Evolutionary conservation across 1,140 invertebrate genomes (phyloP).

Genomic region (Caerostris extrusa): DNA sequence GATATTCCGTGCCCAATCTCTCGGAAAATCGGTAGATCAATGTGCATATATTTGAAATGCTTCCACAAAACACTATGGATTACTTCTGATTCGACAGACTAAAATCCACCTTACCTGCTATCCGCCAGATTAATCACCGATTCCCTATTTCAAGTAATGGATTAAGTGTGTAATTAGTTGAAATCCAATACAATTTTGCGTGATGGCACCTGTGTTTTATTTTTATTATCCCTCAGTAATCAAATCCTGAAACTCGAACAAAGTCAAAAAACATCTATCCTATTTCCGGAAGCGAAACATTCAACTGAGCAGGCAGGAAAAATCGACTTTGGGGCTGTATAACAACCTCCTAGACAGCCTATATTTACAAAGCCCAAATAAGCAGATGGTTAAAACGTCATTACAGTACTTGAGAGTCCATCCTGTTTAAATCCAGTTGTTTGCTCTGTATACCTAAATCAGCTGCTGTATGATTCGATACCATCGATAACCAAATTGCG

Average conservation of each 20-base stretch:
- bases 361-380: slow-evolving; percentile 51
- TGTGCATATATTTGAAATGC: too few relatives aligned
- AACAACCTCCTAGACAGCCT: slow-evolving; percentile 49
- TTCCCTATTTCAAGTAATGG: neutral
- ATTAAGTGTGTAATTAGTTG: slow-evolving; percentile 4
- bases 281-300: slow-evolving; percentile 20
- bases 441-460: slow-evolving; percentile 12
- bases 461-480: slow-evolving; percentile 45
- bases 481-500: slow-evolving; percentile 40
- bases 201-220: neutral
- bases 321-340: slow-evolving; percentile 30
- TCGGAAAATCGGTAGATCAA: too few relatives aligned
- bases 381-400: slow-evolving; percentile 66
- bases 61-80: neutral
- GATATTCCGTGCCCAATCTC: too few relatives aligned
- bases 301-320: neutral
- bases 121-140: neutral
- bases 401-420: slow-evolving; percentile 42
- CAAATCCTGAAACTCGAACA: neutral
- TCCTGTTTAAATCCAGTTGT: slow-evolving; percentile 6
- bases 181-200: neutral
- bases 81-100: neutral
- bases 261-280: neutral
- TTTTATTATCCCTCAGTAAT: neutral
- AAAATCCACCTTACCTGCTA: neutral